Evolutionary conservation across 2,797 vertebrate genomes (phyloP), one percentile per base, ranked within the genome.

Genomic region (Pseudocheirus occidentalis): DNA sequence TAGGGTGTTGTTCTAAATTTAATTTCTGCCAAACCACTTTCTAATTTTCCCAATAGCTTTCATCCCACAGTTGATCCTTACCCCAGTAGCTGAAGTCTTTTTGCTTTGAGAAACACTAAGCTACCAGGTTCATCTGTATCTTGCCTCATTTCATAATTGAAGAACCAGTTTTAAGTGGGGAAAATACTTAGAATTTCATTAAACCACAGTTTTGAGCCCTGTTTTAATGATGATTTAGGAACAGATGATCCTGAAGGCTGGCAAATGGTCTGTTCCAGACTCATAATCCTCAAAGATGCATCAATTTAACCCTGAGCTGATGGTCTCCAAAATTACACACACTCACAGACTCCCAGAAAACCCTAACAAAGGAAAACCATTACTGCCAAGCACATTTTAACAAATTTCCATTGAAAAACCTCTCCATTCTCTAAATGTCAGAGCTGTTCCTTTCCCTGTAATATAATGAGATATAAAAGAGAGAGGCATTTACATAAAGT

Each of bases 391-490:
- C 73, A 81, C 40, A 81, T 81, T 81, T 3, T 81, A 81, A 81
- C 73, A 81, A 46, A 81, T 81, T 81, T 81, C 73, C 40, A 46
- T 81, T 81, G 73, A 81, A 81, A 81, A 81, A 81, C n/a, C 57
- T 81, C 40, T 46, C 73, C 18, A 81, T 81, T 90, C 91, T 96
- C 81, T 90, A 73, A 94, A 62, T 14, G 52, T 66, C 62, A 96
- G 90, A 94, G 90, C 54, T 90, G n/a, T 59, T 93, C 54, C 81
- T 94, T 91, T 96, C 89, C 95, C 55, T 95, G 73, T 73, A 97
- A 92, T 91, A 95, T 0, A 94, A 73, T 31, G 46, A 46, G 40
- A 34, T 34, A 40, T 57, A 34, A 91, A 81, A 31, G 54, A 91
- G 16, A 93, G 29, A 90, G 52, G 31, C 14, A 28, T 96, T 90